phyloP scores from a whole-genome alignment of 2,113 vertebrate species.

The Solenodon paradoxus region DNA sequence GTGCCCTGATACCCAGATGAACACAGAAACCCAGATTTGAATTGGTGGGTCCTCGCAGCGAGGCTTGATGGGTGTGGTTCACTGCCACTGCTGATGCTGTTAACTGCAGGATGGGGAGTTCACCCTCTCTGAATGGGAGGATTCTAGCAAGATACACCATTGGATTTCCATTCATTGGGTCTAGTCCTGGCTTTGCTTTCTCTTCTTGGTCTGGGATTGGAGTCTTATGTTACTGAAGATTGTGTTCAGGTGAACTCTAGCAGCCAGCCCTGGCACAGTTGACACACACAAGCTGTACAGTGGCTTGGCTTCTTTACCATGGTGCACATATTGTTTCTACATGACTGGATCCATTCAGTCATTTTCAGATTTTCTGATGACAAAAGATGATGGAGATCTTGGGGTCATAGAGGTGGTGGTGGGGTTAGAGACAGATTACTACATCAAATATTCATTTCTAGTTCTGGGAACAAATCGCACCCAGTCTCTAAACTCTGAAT shows the following conservation, averaged over 20 bases:
- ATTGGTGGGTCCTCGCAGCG: not conserved
- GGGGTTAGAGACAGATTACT: not conserved
- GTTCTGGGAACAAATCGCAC: not conserved
- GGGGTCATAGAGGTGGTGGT: too few relatives aligned
- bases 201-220: not conserved
- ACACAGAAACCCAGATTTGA: not conserved
- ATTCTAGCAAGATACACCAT: too few relatives aligned
- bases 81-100: accelerated
- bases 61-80: too few relatives aligned
- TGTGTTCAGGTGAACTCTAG: not conserved
- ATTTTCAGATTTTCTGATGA: not conserved
- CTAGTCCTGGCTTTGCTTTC: not conserved
- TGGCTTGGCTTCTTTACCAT: not conserved
- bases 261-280: not conserved
- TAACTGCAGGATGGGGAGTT: too few relatives aligned
- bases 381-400: not conserved
- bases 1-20: not conserved
- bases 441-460: not conserved
- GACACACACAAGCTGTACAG: too few relatives aligned
- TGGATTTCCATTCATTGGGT: not conserved
- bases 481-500: not conserved
- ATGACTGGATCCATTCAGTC: not conserved
- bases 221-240: not conserved
- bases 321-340: not conserved
- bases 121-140: not conserved